Base-by-base conservation (phyloP, 1,140 invertebrate genomes). In the Popillia japonica region DNA sequence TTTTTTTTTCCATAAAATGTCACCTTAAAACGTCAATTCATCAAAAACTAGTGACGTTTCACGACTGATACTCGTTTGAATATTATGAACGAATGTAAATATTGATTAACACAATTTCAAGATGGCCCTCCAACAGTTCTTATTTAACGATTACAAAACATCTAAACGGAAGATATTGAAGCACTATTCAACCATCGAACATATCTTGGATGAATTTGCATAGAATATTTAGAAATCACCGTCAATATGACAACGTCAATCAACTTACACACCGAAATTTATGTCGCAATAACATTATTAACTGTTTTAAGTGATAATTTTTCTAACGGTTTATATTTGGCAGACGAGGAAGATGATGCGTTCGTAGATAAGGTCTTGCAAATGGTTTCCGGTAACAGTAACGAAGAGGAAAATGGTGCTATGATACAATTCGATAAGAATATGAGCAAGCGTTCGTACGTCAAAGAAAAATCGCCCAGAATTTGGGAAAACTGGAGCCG, bases 401-500 rank as follows among this genome's bases (percentile, higher is more conserved):
- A 34, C 9, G 8, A 68, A 14, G 22, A 7, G 2, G 61, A 27
- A 68, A 11, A 6, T 27, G 22, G 7, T 11, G 14, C 8, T n/a
- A 22, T 4, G 2, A 14, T 10, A 6, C 22, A 27, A 17, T 23
- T 20, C 9, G 61, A 68, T 34, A 68, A 23, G 22, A 68, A 68
- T 27, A 14, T 27, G 11, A 68, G 61, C 6, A 68, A 68, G 14
- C 3, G 61, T 22, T 68, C 61, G 10, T 68, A 68, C 27, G 61
- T 68, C 27, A 22, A 68, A 27, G 61, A 68, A 8, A 68, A 34
- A 8, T 68, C 61, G 3, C 72, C 73, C 7, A 88, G 88, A 81
- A 83, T 87, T 40, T 88, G 87, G 87, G 86, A 87, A 78, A 86
- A 86, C 73, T 88, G 87, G 88, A 84, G 87, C 48, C 87, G 86